Base-by-base conservation (phyloP, 2,888 invertebrate species). In the Trissoscelio sp. region DNA sequence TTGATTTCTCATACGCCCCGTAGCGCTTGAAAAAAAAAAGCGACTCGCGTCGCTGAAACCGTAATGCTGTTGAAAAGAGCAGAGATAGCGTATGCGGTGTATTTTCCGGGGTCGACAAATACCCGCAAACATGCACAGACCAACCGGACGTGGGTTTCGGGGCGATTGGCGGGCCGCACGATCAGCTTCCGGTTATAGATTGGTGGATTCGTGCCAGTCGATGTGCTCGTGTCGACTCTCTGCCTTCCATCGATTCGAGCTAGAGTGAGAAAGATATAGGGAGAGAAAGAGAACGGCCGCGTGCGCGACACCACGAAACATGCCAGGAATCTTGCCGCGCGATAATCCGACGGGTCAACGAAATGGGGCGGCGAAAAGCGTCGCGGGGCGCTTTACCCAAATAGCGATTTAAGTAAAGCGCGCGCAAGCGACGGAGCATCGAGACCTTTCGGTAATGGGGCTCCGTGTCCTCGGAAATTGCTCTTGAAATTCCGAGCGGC, bases 171-270 rank as follows among this genome's bases (percentile, higher is more conserved):
- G 84, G 85, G 84, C 84, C 85, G 86, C 87, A 86, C 88, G 86
- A 88, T 88, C 87, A 86, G 87, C 87, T 87, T 88, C 88, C 88
- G 88, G 88, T 88, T 87, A 87, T 85, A 87, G 87, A 85, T 85
- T 85, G 80, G 81, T 67, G 85, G 84, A 87, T 87, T 87, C 86
- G 82, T 70, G 82, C 51, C 58, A 58, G 64, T 73, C 34, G 86
- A 77, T 73, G 84, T 79, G 83, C 79, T 78, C 81, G 79, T 80
- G 73, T 24, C 24, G 24, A 6, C 24, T 67, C 58, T 62, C 51
- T 22, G 62, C 62, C 64, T 51, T 74, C 51, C 64, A 81, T 81
- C 81, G 81, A 86, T 84, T 85, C 77, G 82, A 3, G 62, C 16
- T 9, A 46, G 48, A 58, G 14, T 3, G 42, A 16, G 42, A 46